Percentiles rank a stretch among this genome's conserved stretches.
Conservation (phyloP, 2,797 vertebrate genomes). For the Cossypha niveicapilla region DNA sequence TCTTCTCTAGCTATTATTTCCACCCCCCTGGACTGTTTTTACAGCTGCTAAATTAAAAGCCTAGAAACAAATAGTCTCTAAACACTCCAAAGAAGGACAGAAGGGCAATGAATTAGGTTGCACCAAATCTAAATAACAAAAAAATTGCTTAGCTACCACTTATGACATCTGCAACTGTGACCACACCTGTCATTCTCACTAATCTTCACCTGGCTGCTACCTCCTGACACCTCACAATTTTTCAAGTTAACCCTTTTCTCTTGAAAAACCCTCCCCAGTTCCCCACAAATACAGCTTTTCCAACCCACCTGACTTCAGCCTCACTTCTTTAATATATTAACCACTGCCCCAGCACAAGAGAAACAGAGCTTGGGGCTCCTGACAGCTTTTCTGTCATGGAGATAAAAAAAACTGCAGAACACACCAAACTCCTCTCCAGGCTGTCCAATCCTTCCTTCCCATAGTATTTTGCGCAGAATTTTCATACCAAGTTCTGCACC, state of each 20-base stretch:
- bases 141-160: neutral
- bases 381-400: neutral
- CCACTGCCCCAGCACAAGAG: neutral
- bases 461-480: neutral
- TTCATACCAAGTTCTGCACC: neutral
- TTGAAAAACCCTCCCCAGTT: neutral
- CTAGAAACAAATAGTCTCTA: neutral
- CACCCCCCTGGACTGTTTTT: neutral
- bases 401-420: neutral
- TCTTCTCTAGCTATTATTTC: neutral
- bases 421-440: rapidly evolving
- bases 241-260: neutral
- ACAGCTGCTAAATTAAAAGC: neutral
- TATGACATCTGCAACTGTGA: neutral
- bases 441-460: neutral
- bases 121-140: neutral
- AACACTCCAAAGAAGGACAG: neutral
- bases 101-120: neutral
- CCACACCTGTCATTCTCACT: neutral
- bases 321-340: neutral
- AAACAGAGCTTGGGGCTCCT: neutral
- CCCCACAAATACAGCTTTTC: neutral
- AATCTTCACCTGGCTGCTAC: neutral
- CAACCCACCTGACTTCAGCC: neutral
- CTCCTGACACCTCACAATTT: neutral